A percentile compares a stretch with the other conserved stretches of the same genome.
Evolutionary conservation across 2,888 invertebrate genomes (phyloP).

Genomic region (Orthosia gothica): DNA sequence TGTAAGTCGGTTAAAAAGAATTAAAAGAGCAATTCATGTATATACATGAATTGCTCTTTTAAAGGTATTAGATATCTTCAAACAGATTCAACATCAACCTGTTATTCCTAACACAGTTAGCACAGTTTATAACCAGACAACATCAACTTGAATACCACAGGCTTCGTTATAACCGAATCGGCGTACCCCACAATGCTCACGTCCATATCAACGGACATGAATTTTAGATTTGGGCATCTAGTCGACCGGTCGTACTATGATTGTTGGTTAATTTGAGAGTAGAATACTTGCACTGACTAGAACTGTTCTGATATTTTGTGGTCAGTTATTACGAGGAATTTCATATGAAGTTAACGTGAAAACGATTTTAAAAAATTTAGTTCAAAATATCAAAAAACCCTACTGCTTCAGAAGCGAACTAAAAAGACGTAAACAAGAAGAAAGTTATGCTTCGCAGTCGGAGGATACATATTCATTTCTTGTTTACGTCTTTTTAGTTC

Average conservation of each 20-base stretch:
- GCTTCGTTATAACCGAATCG: constrained; percentile 75
- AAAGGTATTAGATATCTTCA: no score
- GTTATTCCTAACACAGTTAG: not conserved
- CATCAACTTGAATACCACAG: constrained; percentile 44
- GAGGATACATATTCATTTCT: no score
- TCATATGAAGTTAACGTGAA: not conserved
- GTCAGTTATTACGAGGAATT: not conserved
- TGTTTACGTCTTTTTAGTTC: no score
- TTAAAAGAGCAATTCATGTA: no score
- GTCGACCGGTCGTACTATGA: constrained; percentile 52
- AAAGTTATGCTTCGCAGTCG: no score
- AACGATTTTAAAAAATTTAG: no score
- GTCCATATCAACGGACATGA: constrained; percentile 73
- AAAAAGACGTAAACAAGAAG: no score
- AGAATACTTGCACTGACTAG: constrained; percentile 15
- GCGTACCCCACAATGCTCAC: constrained; percentile 69
- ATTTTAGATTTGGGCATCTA: constrained; percentile 75
- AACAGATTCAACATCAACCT: not conserved
- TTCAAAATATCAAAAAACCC: no score
- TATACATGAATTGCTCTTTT: no score
- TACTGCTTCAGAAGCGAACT: no score
- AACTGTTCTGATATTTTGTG: constrained; percentile 7
- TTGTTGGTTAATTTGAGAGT: constrained; percentile 53
- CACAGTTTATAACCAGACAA: constrained; percentile 20
- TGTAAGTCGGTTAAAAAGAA: no score